Percentiles rank a stretch among this genome's conserved stretches.
Evolutionary conservation across 2,797 vertebrate species (phyloP).

Genomic region (Enteromius argenteus): DNA sequence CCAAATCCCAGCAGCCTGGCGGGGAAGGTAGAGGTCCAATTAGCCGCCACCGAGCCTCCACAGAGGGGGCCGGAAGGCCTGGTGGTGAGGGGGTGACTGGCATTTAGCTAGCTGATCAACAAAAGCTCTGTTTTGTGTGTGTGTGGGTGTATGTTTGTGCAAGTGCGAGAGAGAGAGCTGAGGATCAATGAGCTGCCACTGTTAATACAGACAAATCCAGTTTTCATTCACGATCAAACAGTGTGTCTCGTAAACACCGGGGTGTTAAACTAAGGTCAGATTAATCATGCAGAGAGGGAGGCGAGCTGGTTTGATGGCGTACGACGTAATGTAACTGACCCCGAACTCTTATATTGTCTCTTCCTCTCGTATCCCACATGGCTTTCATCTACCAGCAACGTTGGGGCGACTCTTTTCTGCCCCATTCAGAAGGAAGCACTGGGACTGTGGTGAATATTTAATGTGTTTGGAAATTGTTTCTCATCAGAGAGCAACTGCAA

Average conservation of each 20-base stretch:
- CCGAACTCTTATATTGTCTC: slow-evolving; percentile 33
- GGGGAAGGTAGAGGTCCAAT: slow-evolving; percentile 48
- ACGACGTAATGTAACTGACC: slow-evolving; percentile 17
- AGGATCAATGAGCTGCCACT: slow-evolving; percentile 9
- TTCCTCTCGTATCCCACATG: slow-evolving; percentile 2
- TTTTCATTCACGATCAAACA: slow-evolving; percentile 36
- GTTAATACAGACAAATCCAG: slow-evolving; percentile 39
- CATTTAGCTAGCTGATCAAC: slow-evolving; percentile 50
- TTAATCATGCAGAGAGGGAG: slow-evolving; percentile 34
- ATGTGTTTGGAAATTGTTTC: slow-evolving; percentile 67
- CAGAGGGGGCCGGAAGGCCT: slow-evolving; percentile 19
- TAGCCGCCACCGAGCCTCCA: slow-evolving; percentile 29
- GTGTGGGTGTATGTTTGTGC: not conserved
- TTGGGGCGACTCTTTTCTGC: slow-evolving; percentile 1
- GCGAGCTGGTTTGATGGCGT: slow-evolving; percentile 8
- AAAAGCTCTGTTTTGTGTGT: slow-evolving; percentile 32
- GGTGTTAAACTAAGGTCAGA: slow-evolving; percentile 50
- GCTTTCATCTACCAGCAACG: slow-evolving; percentile 22
- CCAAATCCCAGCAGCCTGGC: slow-evolving; percentile 39
- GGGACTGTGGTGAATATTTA: slow-evolving; percentile 54
- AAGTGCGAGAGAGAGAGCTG: not conserved
- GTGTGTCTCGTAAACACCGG: slow-evolving; percentile 15
- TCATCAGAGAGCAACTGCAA: slow-evolving; percentile 54
- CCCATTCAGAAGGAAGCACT: slow-evolving; percentile 33
- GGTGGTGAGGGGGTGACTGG: slow-evolving; percentile 38